A percentile compares a stretch with the other conserved stretches of the same genome.
Evolutionary conservation across 2,888 invertebrate species (phyloP).

Genomic region (Acleris literana): DNA sequence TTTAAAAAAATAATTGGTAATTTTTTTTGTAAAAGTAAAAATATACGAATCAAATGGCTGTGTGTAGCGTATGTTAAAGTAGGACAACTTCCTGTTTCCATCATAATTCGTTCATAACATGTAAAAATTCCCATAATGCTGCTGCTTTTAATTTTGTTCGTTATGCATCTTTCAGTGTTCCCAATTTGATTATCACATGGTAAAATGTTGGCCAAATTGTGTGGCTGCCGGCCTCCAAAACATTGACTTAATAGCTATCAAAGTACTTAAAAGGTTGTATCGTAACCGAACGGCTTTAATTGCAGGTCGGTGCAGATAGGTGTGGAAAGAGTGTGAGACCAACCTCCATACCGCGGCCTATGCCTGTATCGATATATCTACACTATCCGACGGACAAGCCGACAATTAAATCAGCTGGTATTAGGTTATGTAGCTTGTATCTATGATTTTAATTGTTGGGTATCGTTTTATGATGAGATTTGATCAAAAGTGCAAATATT

Average conservation of each 20-base stretch:
- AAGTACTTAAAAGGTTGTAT: slow-evolving; percentile 31
- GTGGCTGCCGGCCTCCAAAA: not conserved
- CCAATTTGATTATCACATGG: no score
- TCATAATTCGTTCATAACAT: no score
- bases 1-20: no score
- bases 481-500: no score
- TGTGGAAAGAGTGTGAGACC: slow-evolving; percentile 30
- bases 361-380: slow-evolving; percentile 19
- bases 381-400: slow-evolving; percentile 3
- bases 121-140: no score
- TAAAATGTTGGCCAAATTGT: not conserved
- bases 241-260: slow-evolving; percentile 9
- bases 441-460: not conserved
- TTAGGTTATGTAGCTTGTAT: slow-evolving; percentile 13
- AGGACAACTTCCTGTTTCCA: no score
- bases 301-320: slow-evolving; percentile 24
- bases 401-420: slow-evolving; percentile 4
- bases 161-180: no score
- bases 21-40: no score
- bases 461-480: no score
- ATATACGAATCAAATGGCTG: no score
- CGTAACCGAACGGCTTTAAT: slow-evolving; percentile 27
- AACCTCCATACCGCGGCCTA: slow-evolving; percentile 9
- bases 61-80: no score
- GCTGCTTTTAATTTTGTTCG: no score